Percentiles rank a stretch among this genome's conserved stretches.
Evolutionary conservation across 2,888 invertebrate species (phyloP).

Genomic region (Noctua comes): DNA sequence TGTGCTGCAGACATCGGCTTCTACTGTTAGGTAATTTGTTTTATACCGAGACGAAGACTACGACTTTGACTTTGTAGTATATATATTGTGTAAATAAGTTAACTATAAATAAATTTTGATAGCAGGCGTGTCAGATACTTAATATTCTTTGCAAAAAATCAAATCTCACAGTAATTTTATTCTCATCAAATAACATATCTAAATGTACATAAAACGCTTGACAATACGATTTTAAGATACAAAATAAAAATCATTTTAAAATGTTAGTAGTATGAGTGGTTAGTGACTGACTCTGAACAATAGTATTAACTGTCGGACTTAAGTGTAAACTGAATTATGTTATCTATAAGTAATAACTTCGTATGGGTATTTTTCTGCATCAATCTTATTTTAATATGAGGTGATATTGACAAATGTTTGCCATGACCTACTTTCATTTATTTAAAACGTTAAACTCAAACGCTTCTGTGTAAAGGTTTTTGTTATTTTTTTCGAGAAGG

Average conservation of each 20-base stretch:
- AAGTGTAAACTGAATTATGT: slow-evolving; percentile 48
- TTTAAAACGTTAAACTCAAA: neutral
- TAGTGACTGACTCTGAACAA: slow-evolving; percentile 67
- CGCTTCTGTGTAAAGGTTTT: neutral
- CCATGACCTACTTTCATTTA: neutral
- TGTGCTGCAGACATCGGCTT: slow-evolving; percentile 61
- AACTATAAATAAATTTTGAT: slow-evolving; percentile 56
- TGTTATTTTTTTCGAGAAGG: neutral
- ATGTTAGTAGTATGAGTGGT: slow-evolving; percentile 70
- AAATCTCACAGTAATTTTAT: slow-evolving; percentile 73
- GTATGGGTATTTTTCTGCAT: slow-evolving; percentile 50
- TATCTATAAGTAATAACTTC: slow-evolving; percentile 36
- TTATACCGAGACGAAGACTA: slow-evolving; percentile 67
- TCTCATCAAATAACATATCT: slow-evolving; percentile 89
- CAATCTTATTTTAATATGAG: slow-evolving; percentile 50
- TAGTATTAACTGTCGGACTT: slow-evolving; percentile 49
- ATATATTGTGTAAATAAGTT: slow-evolving; percentile 72
- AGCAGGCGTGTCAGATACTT: slow-evolving; percentile 59
- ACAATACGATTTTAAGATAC: slow-evolving; percentile 88
- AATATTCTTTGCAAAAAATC: slow-evolving; percentile 69
- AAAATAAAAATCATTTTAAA: slow-evolving; percentile 75
- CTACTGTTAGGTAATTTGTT: slow-evolving; percentile 62
- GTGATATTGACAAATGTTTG: slow-evolving; percentile 44
- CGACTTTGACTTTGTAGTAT: slow-evolving; percentile 67
- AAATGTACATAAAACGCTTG: slow-evolving; percentile 89